These are phyloP conservation scores for Gobionotothen gibberifrons DNA, from an alignment of 2,797 vertebrate genomes.

Conservation along the genomic window DNA sequence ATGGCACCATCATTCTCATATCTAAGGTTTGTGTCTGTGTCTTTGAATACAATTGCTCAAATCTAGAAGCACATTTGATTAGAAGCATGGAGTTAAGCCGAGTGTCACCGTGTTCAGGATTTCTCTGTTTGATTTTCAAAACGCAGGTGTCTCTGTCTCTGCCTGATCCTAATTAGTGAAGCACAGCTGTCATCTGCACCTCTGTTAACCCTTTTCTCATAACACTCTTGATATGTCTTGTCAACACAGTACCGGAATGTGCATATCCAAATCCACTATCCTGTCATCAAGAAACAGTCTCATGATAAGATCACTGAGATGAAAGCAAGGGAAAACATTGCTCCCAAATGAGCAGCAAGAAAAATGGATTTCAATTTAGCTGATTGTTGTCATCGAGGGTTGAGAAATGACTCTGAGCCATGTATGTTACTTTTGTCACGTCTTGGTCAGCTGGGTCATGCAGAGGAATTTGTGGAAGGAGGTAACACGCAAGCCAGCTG, in stretches of 20 bases:
- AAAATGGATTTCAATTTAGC: slow-evolving; percentile 56
- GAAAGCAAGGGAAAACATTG: slow-evolving; percentile 31
- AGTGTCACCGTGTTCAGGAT: background rate
- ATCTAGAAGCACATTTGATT: slow-evolving; percentile 14
- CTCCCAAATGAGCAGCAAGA: slow-evolving; percentile 48
- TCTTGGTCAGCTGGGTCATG: slow-evolving; percentile 35
- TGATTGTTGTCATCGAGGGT: slow-evolving; percentile 47
- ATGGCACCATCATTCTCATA: slow-evolving; percentile 3
- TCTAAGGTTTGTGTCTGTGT: background rate
- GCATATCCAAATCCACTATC: slow-evolving; percentile 54
- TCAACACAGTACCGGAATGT: slow-evolving; percentile 34
- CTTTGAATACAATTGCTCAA: slow-evolving; percentile 7
- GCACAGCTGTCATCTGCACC: slow-evolving; percentile 71
- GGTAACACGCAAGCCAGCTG: slow-evolving; percentile 17
- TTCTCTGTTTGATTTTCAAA: slow-evolving; percentile 45
- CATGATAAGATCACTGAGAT: slow-evolving; percentile 62
- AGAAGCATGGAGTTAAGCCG: background rate
- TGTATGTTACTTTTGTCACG: slow-evolving; percentile 36
- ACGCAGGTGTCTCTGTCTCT: slow-evolving; percentile 59
- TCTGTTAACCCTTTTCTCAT: slow-evolving; percentile 64
- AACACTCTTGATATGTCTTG: slow-evolving; percentile 64
- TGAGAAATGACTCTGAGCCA: slow-evolving; percentile 20
- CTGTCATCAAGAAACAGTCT: slow-evolving; percentile 47
- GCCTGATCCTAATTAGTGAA: slow-evolving; percentile 70
- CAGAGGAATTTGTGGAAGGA: slow-evolving; percentile 6